These are phyloP conservation scores for Apamea anceps DNA, from an alignment of 2,888 invertebrate genomes.

Conservation along the genomic window DNA sequence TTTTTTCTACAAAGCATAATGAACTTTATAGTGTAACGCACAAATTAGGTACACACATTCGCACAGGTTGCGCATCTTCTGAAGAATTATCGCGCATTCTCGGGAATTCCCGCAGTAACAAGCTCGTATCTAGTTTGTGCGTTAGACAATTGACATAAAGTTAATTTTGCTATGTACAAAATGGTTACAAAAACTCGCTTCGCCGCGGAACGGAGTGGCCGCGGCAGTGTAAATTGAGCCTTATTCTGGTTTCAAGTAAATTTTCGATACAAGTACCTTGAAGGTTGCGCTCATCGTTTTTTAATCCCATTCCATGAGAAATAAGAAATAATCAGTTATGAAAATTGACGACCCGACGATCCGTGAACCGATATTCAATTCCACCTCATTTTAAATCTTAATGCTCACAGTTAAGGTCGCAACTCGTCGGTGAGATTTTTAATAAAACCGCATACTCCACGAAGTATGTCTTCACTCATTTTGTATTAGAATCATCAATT, in stretches of 20 bases:
- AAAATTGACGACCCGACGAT: slow-evolving; percentile 37
- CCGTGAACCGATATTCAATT: slow-evolving; percentile 18
- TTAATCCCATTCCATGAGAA: slow-evolving; percentile 40
- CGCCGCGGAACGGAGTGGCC: too few species aligned
- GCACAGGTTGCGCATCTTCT: too few species aligned
- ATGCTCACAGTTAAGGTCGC: not conserved
- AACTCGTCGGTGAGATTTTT: slow-evolving; percentile 40
- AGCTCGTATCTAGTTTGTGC: too few species aligned
- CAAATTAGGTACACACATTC: too few species aligned
- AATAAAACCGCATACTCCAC: slow-evolving; percentile 58
- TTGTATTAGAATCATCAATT: slow-evolving; percentile 61
- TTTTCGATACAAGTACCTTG: not conserved
- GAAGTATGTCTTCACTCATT: slow-evolving; percentile 59
- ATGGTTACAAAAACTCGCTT: too few species aligned
- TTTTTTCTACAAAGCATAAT: too few species aligned
- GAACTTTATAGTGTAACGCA: too few species aligned
- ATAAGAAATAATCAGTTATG: slow-evolving; percentile 51
- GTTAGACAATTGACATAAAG: too few species aligned
- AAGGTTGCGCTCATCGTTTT: slow-evolving; percentile 8
- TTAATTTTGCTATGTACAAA: too few species aligned
- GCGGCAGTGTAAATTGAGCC: too few species aligned
- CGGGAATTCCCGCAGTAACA: too few species aligned
- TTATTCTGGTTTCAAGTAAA: not conserved
- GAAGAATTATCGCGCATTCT: too few species aligned
- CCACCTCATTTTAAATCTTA: slow-evolving; percentile 26